Conservation (phyloP, 2,113 vertebrate genomes). For the Crypturellus undulatus region DNA sequence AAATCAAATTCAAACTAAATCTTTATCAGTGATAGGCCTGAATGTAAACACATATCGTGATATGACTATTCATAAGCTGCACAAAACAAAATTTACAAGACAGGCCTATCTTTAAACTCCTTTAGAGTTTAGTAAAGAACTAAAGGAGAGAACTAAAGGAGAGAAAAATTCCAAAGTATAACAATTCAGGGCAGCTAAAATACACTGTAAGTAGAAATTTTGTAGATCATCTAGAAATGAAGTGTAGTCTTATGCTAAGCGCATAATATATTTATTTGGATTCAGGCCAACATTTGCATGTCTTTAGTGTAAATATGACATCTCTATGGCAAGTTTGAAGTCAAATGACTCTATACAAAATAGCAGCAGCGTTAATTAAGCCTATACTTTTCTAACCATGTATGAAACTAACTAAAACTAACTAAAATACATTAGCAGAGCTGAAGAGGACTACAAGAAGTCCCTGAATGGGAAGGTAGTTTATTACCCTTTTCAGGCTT, state of each 20-base stretch:
- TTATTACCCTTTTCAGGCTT: not conserved
- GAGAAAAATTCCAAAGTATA: not conserved
- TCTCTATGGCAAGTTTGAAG: conserved; percentile 41
- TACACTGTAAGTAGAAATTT: not conserved
- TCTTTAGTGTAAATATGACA: conserved; percentile 55
- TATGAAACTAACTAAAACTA: not conserved
- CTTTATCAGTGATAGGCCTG: not conserved
- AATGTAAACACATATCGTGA: not conserved
- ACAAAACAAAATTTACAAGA: not conserved
- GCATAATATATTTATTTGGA: conserved; percentile 43
- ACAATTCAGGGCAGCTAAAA: not conserved
- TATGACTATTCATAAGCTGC: not conserved
- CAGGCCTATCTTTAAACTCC: not conserved
- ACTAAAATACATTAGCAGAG: not conserved
- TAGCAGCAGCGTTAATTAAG: conserved; percentile 56
- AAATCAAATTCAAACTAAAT: not conserved
- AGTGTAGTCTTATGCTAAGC: not conserved
- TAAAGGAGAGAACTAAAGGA: not conserved
- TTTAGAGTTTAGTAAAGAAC: too few species aligned
- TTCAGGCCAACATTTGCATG: conserved; percentile 42
- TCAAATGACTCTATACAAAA: conserved; percentile 48
- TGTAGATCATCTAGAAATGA: not conserved
- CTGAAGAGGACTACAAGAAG: not conserved
- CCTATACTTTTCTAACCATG: conserved; percentile 31
- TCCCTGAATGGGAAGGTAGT: not conserved